These are phyloP conservation scores for Apamea epomidion DNA, from an alignment of 2,888 invertebrate species.

Conservation along the genomic window DNA sequence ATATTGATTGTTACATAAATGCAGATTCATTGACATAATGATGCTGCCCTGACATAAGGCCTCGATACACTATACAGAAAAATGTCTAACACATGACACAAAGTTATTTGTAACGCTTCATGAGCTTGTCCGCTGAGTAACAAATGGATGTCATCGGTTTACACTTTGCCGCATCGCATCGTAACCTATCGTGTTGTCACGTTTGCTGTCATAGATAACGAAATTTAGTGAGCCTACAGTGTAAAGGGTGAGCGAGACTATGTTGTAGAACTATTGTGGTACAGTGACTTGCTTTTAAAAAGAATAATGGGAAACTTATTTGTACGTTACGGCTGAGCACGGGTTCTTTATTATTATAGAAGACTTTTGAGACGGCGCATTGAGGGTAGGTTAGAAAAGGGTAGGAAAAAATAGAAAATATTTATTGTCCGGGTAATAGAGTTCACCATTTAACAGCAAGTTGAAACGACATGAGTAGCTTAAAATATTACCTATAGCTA, in stretches of 20 bases:
- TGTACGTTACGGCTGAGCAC: not conserved
- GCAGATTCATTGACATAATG: slow-evolving; percentile 1
- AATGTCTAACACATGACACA: slow-evolving; percentile 54
- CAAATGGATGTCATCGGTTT: slow-evolving; percentile 67
- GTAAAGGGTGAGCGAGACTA: slow-evolving; percentile 15
- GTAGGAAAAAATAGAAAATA: too few species aligned
- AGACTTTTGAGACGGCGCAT: not conserved
- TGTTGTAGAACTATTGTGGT: slow-evolving; percentile 11
- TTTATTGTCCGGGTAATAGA: too few species aligned
- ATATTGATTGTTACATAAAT: too few species aligned
- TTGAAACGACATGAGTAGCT: too few species aligned
- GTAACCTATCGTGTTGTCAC: slow-evolving; percentile 57
- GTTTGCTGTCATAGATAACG: slow-evolving; percentile 61
- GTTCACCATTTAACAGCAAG: too few species aligned
- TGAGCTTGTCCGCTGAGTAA: slow-evolving; percentile 58
- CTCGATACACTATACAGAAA: slow-evolving; percentile 28
- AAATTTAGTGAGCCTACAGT: slow-evolving; percentile 56
- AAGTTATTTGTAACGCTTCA: slow-evolving; percentile 64
- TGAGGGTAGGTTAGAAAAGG: not conserved
- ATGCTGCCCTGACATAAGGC: slow-evolving; percentile 6
- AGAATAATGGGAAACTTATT: not conserved
- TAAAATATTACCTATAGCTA: too few species aligned
- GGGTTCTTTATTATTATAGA: not conserved
- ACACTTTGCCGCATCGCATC: slow-evolving; percentile 59
- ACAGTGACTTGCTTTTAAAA: slow-evolving; percentile 37